Base-by-base conservation (phyloP, 53 echinoderm and acorn worm species). In the Apostichopus leukothele region DNA sequence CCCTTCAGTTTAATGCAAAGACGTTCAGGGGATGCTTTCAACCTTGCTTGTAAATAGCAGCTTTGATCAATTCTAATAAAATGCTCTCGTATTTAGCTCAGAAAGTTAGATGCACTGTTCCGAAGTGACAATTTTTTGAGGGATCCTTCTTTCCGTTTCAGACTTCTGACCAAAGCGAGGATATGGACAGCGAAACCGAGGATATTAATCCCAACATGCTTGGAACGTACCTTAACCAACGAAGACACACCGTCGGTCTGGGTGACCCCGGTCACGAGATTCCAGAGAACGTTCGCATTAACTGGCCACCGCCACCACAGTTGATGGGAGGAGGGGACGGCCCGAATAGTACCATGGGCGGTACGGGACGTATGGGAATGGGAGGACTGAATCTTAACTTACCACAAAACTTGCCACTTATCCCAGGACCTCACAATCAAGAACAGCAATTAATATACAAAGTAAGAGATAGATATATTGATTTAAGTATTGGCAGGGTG, bases 111-210 rank as follows among this genome's bases (percentile, higher is more conserved):
- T 39, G 39, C 39, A 39, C 39, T 3, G 39, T 39, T 39, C 39
- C 2, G 39, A 39, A 39, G 39, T 39, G 39, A 39, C 39, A 0
- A 39, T 39, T 39, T 0, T 39, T 39, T 39, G 39, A 39, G 39
- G 39, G 3, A 21, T 88, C 52, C 79, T 84, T 9, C 75, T 9
- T 26, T 84, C 57, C 5, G 78, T 78, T 39, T 80, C 22, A 90
- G 75, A 77, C 73, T 13, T 86, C 74, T 19, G 94, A 92, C 75
- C 92, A 92, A 53, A 90, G 90, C 71, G 95, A 92, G 61, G 96
- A 96, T 25, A 93, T 93, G 51, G 96, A 96, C 90, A 96, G 96
- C 59, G 97, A 95, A 55, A 90, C 92, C 1, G 98, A 97, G 77
- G 98, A 97, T 27, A 93, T 95, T 25, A 93, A 88, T 66, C 95